phyloP scores from a whole-genome alignment of 1,140 invertebrate species.

The Steinernema khuongi region DNA sequence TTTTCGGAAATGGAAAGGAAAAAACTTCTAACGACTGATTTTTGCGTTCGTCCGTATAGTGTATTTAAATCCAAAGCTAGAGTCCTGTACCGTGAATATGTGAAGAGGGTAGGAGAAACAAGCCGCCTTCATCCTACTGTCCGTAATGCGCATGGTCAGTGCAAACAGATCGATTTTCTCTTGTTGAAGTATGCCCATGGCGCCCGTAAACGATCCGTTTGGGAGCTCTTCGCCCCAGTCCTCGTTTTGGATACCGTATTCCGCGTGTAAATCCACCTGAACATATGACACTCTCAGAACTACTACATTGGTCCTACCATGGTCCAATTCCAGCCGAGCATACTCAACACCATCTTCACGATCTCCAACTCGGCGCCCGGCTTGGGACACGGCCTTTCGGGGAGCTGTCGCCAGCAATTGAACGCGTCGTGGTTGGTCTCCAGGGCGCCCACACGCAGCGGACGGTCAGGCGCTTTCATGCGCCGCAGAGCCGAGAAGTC shows the following conservation, averaged over 20 bases:
- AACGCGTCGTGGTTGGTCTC: constrained; percentile 35
- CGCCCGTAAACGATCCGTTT: constrained; percentile 24
- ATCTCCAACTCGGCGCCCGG: constrained; percentile 40
- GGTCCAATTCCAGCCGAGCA: constrained; percentile 34
- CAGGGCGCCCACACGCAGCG: constrained; percentile 31
- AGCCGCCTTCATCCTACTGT: constrained; percentile 29
- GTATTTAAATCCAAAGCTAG: no score
- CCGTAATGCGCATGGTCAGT: constrained; percentile 36
- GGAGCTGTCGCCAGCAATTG: constrained; percentile 37
- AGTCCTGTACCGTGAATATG: constrained; percentile 29
- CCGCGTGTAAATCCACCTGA: constrained; percentile 25
- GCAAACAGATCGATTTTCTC: constrained; percentile 38
- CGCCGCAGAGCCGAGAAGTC: not conserved
- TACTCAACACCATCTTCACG: constrained; percentile 33
- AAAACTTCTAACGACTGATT: no score
- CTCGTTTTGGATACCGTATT: constrained; percentile 24
- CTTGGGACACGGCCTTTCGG: constrained; percentile 25
- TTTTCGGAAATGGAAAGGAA: no score
- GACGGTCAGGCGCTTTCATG: constrained; percentile 1
- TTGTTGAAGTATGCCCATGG: constrained; percentile 34
- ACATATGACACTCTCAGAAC: constrained; percentile 7
- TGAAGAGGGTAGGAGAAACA: constrained; percentile 35
- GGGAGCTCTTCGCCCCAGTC: constrained; percentile 20
- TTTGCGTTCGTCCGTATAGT: no score
- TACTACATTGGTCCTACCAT: constrained; percentile 20